phyloP scores from a whole-genome alignment of 2,113 vertebrate species.

The Charina bottae region DNA sequence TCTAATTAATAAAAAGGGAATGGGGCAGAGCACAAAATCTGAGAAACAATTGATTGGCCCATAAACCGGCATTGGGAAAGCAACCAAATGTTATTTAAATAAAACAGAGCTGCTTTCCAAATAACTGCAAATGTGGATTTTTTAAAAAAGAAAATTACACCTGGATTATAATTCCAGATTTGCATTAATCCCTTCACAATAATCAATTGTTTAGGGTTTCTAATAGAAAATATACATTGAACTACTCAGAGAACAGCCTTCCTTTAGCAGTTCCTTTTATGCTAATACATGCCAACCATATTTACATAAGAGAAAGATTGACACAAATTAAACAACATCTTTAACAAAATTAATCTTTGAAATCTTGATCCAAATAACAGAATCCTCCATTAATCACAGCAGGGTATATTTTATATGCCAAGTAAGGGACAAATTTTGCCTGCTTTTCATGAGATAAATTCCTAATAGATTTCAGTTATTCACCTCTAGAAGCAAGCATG shows the following conservation, averaged over 20 bases:
- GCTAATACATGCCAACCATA: conserved; percentile 13
- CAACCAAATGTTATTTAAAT: conserved; percentile 64
- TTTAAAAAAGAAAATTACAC: conserved; percentile 32
- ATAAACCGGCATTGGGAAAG: conserved; percentile 57
- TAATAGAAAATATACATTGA: conserved; percentile 31
- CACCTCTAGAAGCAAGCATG: conserved; percentile 3
- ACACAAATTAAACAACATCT: conserved; percentile 28
- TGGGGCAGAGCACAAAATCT: conserved; percentile 28
- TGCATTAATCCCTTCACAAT: conserved; percentile 53
- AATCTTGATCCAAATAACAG: not conserved
- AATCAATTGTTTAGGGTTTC: conserved; percentile 37
- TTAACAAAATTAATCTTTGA: conserved; percentile 34
- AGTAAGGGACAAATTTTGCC: conserved; percentile 20
- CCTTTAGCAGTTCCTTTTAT: conserved; percentile 28
- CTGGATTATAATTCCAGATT: conserved; percentile 43
- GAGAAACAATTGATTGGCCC: conserved; percentile 64
- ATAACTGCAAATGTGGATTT: conserved; percentile 36
- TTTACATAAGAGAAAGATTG: not conserved
- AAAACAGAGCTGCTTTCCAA: conserved; percentile 54
- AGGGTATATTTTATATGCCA: not conserved
- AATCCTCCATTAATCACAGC: not conserved
- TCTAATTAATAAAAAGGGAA: conserved; percentile 30
- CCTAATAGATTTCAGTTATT: not conserved
- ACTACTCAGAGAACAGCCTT: conserved; percentile 50
- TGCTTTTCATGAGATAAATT: conserved; percentile 18